phyloP scores from a whole-genome alignment of 2,113 vertebrate genomes.

The Microtus oregoni region DNA sequence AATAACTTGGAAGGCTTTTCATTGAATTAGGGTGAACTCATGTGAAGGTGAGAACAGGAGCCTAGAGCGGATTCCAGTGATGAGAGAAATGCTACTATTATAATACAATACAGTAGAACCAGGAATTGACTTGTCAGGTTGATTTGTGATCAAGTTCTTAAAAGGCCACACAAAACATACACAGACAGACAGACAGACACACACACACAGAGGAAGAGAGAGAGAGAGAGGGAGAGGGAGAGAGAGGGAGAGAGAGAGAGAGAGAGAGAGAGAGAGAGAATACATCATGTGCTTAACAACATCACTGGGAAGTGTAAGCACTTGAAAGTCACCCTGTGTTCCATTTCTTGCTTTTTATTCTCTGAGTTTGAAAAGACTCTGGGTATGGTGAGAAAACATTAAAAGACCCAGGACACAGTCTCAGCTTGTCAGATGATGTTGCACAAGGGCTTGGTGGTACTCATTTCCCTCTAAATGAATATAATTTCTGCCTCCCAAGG shows the following conservation, averaged over 20 bases:
- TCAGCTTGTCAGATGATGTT: not conserved
- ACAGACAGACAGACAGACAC: not conserved
- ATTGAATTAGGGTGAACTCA: not conserved
- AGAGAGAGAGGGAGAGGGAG: no score
- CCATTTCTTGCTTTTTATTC: constrained; percentile 1
- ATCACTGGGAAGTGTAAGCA: not conserved
- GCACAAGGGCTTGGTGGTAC: not conserved
- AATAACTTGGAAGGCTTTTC: not conserved
- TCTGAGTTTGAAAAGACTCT: constrained; percentile 18
- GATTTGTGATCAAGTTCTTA: not conserved
- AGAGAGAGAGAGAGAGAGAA: no score
- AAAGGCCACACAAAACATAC: not conserved
- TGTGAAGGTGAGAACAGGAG: not conserved
- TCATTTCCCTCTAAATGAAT: not conserved
- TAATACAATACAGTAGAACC: not conserved
- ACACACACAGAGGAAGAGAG: no score
- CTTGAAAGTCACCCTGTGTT: constrained; percentile 7
- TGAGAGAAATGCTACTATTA: not conserved
- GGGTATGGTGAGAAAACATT: constrained; percentile 27
- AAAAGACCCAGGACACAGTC: not conserved
- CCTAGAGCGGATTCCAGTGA: not conserved
- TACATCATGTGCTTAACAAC: not conserved
- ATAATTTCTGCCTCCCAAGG: not conserved
- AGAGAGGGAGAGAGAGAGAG: no score
- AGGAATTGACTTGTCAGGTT: not conserved